Evolutionary conservation across 1,140 invertebrate genomes (phyloP), one percentile per base, ranked within the genome.

Genomic region (Potamilus streckersoni): DNA sequence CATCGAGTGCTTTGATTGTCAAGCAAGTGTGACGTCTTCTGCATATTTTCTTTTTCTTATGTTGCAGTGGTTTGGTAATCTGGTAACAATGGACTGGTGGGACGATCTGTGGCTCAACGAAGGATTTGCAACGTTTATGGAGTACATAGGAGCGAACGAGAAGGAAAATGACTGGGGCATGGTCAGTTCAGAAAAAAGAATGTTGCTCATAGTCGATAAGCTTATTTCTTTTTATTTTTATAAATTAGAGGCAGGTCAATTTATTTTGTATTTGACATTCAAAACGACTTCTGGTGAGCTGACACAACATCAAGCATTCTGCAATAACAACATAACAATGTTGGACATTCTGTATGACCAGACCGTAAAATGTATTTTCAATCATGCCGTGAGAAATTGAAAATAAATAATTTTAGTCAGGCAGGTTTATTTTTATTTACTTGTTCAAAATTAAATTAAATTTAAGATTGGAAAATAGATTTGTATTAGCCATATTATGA

Each of bases 91-190:
- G 94, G 92, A 93, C 80, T 95, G 94, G 94, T 95, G 94, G 94
- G 94, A 94, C 86, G 94, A 96, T 84, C 85, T 96, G n/a, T 96
- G 95, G 95, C 87, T 97, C 19, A 96, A 96, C 86, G 96, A 97
- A 90, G 95, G 95, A 2, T 95, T 96, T 81, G 95, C 95, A 0
- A 94, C 93, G 79, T 96, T 93, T 85, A 92, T 96, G 81, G 94
- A 96, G 87, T 95, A 95, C 79, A 84, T 92, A 13, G 90, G 89
- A 19, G 83, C 82, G 12, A 79, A 88, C 62, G 85, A 94, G 91
- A 93, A 96, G 6, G 93, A 95, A 80, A 94, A 95, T 59, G 91
- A 93, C 11, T 96, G 95, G 95, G 93, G 94, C 82, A 92, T 95
- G 72, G 92, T 88, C 72, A 76, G 62, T 65, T 16, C 61, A 2